Percentiles rank a stretch among this genome's conserved stretches.
Conservation (phyloP, 1,140 invertebrate genomes). For the Tenebrio molitor region DNA sequence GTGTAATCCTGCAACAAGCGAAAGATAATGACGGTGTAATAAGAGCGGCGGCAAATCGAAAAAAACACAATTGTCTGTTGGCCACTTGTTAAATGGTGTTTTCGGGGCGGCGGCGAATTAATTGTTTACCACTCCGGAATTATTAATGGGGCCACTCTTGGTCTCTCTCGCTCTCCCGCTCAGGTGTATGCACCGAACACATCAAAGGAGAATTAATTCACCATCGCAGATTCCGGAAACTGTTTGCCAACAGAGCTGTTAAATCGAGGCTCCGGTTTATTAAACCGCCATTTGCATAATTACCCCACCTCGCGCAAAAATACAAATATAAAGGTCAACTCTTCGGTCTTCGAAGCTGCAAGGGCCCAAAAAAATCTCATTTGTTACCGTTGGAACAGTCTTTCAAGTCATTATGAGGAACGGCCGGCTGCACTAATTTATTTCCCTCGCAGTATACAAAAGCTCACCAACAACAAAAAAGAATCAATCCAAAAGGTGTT, state of each 20-base stretch:
- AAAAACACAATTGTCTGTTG: constrained; percentile 4
- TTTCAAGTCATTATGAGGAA: too few species aligned
- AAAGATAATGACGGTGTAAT: constrained; percentile 23
- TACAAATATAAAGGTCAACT: too few species aligned
- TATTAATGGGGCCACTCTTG: constrained; percentile 5
- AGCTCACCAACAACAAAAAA: constrained; percentile 15
- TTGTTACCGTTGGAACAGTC: too few species aligned
- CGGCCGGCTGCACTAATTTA: constrained; percentile 3
- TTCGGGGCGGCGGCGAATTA: constrained; percentile 27
- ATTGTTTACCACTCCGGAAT: constrained; percentile 23
- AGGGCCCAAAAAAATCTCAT: too few species aligned
- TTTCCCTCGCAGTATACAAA: neutral
- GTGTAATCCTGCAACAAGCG: constrained; percentile 17
- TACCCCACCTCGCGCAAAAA: too few species aligned
- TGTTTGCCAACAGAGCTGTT: too few species aligned
- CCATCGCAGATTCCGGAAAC: too few species aligned
- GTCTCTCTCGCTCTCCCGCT: neutral
- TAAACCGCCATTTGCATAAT: too few species aligned
- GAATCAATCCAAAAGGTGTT: neutral
- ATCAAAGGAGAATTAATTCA: neutral
- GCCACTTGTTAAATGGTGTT: constrained; percentile 15
- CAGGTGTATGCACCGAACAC: neutral
- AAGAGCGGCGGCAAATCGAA: neutral
- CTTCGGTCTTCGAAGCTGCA: too few species aligned
- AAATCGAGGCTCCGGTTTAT: too few species aligned